Conservation (phyloP, 2,797 vertebrate species). For the Lophotriccus pileatus region DNA sequence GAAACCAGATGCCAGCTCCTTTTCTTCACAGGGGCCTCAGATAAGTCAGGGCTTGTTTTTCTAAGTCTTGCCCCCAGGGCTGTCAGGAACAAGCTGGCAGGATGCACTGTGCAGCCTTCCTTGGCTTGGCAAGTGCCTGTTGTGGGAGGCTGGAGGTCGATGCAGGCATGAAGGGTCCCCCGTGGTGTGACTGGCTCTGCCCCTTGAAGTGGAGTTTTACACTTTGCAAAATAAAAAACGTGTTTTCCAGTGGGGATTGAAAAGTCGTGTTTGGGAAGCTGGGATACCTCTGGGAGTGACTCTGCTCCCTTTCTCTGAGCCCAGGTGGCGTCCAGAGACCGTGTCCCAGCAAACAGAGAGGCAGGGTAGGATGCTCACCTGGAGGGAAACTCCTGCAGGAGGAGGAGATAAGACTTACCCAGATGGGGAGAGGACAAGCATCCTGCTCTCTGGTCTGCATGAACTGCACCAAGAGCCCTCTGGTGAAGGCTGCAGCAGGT, state of each 20-base stretch:
- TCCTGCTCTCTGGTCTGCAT: background rate
- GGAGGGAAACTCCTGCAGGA: background rate
- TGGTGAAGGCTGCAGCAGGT: background rate
- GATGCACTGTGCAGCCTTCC: background rate
- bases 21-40: background rate
- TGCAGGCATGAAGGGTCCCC: background rate
- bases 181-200: background rate
- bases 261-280: background rate
- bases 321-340: rapidly evolving
- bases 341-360: background rate
- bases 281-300: background rate
- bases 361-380: background rate
- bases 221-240: background rate
- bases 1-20: background rate
- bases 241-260: background rate
- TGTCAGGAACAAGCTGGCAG: background rate
- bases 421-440: background rate
- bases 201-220: background rate
- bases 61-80: background rate
- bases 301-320: background rate
- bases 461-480: background rate
- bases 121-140: background rate
- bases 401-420: background rate
- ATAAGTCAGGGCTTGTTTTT: background rate
- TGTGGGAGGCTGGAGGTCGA: background rate